Conservation (phyloP, 30 jellyfish, hydroid and myxozoan genomes). For the Turritopsis dohrnii region DNA sequence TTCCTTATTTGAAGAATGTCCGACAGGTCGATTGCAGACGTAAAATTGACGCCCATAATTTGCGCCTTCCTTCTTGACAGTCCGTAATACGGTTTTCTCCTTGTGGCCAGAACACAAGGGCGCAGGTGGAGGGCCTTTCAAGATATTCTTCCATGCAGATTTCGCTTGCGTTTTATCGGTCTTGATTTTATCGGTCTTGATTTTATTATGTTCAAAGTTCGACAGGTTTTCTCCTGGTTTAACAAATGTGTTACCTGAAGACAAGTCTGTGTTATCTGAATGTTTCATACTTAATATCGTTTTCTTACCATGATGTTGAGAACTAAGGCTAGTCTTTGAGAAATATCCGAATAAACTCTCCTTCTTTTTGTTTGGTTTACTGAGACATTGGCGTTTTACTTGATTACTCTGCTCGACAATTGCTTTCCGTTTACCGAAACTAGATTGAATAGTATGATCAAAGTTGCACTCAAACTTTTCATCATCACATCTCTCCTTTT, state of each 20-base stretch:
- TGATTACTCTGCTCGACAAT: not conserved
- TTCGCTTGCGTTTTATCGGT: not conserved
- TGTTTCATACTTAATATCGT: not conserved
- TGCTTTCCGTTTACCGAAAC: not conserved
- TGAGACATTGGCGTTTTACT: constrained; percentile 13
- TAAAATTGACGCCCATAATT: constrained; percentile 83
- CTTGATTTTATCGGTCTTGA: too few species aligned
- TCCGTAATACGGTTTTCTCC: constrained; percentile 76
- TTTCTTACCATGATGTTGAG: not conserved
- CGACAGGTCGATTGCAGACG: constrained; percentile 90
- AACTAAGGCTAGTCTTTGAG: not conserved
- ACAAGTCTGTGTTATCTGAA: not conserved
- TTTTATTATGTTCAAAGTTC: too few species aligned
- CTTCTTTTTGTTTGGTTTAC: not conserved
- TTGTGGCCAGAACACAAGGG: constrained; percentile 89
- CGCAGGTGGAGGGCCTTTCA: constrained; percentile 85
- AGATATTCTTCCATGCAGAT: constrained; percentile 67
- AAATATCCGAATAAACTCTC: not conserved
- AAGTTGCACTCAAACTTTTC: not conserved
- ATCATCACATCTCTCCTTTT: not conserved
- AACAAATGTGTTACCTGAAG: not conserved
- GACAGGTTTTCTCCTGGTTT: not conserved
- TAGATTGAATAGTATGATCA: not conserved
- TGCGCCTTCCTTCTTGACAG: constrained; percentile 90
- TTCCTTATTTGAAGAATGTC: constrained; percentile 49